phyloP scores from a whole-genome alignment of 2,888 invertebrate genomes.

The Epinotia ramella region DNA sequence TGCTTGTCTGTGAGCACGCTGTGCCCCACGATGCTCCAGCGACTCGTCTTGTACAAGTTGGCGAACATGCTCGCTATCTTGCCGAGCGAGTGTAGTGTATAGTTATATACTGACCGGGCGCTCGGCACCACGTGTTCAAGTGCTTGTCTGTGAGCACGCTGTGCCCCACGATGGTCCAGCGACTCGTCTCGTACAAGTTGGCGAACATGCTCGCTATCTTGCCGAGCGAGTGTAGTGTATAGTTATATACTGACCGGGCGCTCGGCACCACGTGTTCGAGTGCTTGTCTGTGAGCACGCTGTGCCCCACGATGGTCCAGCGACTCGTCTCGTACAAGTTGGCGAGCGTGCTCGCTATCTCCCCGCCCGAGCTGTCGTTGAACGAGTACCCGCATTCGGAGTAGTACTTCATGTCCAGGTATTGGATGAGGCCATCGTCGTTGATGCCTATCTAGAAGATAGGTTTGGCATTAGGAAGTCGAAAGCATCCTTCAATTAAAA shows the following conservation, averaged over 20 bases:
- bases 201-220: conserved; percentile 60
- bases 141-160: conserved; percentile 87
- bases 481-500: neutral
- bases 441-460: conserved; percentile 79
- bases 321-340: conserved; percentile 83
- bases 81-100: conserved; percentile 44
- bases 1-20: conserved; percentile 87
- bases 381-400: conserved; percentile 69
- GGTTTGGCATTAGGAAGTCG: too few species aligned
- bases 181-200: conserved; percentile 83
- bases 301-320: conserved; percentile 77
- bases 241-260: conserved; percentile 84
- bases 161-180: conserved; percentile 77
- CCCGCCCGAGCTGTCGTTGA: conserved; percentile 67
- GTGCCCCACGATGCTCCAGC: conserved; percentile 77
- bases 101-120: conserved; percentile 84
- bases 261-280: conserved; percentile 88
- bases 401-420: conserved; percentile 79
- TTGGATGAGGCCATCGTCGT: conserved; percentile 84
- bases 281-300: conserved; percentile 87
- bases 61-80: conserved; percentile 60
- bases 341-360: conserved; percentile 60
- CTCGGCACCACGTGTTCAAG: conserved; percentile 88
- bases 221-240: conserved; percentile 44
- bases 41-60: conserved; percentile 83